Percentiles rank a stretch among this genome's conserved stretches.
phyloP scores from a whole-genome alignment of 2,888 invertebrate genomes.

The Enchytraeus crypticus region DNA sequence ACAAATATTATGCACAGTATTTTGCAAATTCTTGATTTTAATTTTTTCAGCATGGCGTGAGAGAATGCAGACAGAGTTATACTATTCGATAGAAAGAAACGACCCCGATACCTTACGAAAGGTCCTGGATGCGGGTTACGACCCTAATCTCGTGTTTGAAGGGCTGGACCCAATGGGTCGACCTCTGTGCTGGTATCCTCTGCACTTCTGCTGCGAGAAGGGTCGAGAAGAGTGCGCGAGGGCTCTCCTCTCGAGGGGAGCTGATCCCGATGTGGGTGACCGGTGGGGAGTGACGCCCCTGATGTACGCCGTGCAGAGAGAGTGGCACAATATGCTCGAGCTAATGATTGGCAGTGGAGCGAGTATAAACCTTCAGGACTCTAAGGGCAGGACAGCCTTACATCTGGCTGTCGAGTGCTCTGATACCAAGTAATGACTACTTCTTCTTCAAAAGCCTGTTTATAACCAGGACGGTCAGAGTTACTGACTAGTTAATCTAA shows the following conservation, averaged over 20 bases:
- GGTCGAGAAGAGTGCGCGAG: slow-evolving; percentile 20
- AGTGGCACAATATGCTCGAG: slow-evolving; percentile 32
- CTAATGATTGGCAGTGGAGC: slow-evolving; percentile 9
- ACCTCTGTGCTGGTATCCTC: slow-evolving; percentile 19
- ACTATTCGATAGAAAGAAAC: slow-evolving; percentile 18
- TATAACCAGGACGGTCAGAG: not conserved
- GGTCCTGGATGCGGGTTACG: slow-evolving; percentile 15
- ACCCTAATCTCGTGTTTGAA: slow-evolving; percentile 17
- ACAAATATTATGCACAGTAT: too few relatives aligned
- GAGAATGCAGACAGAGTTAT: slow-evolving; percentile 12
- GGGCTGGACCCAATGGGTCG: slow-evolving; percentile 12
- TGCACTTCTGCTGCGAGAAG: slow-evolving; percentile 26
- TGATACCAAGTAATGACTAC: slow-evolving; percentile 9
- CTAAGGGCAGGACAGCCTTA: slow-evolving; percentile 14
- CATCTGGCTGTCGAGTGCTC: slow-evolving; percentile 20
- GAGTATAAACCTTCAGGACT: slow-evolving; percentile 11
- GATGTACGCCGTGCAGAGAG: slow-evolving; percentile 31
- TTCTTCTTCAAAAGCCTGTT: not conserved
- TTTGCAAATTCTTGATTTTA: too few relatives aligned
- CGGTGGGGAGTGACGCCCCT: slow-evolving; percentile 41
- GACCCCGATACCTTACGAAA: slow-evolving; percentile 9
- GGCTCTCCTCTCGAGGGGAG: slow-evolving; percentile 19
- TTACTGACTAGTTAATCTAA: too few relatives aligned
- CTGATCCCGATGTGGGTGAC: slow-evolving; percentile 28
- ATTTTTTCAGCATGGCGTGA: too few relatives aligned